These are phyloP conservation scores for Arrhamphus sclerolepis DNA, from an alignment of 2,797 vertebrate species.

Conservation along the genomic window DNA sequence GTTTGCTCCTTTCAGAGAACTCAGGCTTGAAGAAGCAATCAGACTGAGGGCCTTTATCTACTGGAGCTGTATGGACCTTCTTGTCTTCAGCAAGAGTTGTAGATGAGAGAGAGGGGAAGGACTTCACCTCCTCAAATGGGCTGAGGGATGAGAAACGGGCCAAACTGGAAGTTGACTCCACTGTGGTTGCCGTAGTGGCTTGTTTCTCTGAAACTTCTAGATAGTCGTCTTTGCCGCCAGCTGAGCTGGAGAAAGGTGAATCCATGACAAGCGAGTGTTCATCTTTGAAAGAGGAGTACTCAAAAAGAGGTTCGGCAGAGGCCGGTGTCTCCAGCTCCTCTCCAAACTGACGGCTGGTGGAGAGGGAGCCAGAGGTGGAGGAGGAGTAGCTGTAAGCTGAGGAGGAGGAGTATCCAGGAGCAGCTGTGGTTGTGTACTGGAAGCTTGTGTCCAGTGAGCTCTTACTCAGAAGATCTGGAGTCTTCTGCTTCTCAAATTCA, in stretches of 20 bases:
- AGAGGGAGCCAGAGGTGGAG: conserved; percentile 86
- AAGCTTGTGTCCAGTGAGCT: conserved; percentile 80
- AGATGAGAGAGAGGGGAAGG: conserved; percentile 75
- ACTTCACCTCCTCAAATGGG: conserved; percentile 81
- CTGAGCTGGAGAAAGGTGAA: conserved; percentile 68
- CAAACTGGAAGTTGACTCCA: conserved; percentile 81
- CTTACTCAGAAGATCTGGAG: conserved; percentile 65
- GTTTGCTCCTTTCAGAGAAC: conserved; percentile 69
- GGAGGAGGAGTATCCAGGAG: conserved; percentile 82
- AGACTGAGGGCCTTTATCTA: conserved; percentile 77
- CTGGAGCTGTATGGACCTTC: conserved; percentile 65
- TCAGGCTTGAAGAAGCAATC: conserved; percentile 83
- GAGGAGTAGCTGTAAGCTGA: conserved; percentile 86
- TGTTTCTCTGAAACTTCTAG: conserved; percentile 91
- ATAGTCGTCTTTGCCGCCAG: conserved; percentile 87
- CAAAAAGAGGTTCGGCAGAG: conserved; percentile 77
- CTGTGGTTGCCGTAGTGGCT: conserved; percentile 59
- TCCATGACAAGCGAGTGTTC: conserved; percentile 80
- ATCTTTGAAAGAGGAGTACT: conserved; percentile 86
- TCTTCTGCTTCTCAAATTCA: conserved; percentile 75
- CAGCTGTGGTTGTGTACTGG: conserved; percentile 78
- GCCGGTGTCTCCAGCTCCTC: conserved; percentile 83
- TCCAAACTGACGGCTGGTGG: conserved; percentile 84
- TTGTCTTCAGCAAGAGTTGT: conserved; percentile 66
- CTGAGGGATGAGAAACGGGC: conserved; percentile 83